Conservation (phyloP, 2,113 vertebrate genomes). For the Gallinago undulata region DNA sequence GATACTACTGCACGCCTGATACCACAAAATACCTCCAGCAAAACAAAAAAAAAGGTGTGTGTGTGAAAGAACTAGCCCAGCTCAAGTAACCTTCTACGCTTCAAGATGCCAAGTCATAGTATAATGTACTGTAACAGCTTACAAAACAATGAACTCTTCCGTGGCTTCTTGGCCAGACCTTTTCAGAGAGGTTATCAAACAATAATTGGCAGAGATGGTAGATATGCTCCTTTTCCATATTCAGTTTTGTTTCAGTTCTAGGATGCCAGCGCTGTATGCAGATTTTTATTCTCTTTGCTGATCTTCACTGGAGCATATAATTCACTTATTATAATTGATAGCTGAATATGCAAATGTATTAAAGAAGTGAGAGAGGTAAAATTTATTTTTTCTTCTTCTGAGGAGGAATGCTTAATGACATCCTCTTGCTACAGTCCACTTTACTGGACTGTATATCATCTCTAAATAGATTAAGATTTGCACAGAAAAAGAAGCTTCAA, state of each 20-base stretch:
- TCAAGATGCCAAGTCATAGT: background rate
- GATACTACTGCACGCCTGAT: background rate
- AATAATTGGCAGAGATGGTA: background rate
- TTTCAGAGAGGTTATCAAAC: background rate
- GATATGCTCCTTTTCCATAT: background rate
- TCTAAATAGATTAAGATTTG: background rate
- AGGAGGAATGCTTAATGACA: background rate
- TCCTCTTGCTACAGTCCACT: background rate
- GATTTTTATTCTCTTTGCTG: background rate
- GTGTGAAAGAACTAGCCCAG: background rate
- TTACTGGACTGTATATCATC: background rate
- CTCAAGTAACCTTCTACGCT: background rate
- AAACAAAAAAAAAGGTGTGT: background rate
- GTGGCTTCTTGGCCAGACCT: background rate
- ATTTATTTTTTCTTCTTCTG: background rate
- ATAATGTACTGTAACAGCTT: background rate
- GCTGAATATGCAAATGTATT: background rate
- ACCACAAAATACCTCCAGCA: background rate
- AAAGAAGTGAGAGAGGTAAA: background rate
- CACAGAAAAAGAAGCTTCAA: background rate
- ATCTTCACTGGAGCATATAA: background rate
- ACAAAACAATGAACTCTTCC: background rate
- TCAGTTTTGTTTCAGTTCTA: background rate
- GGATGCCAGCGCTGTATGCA: background rate
- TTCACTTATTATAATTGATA: background rate